Percentiles rank a stretch among this genome's conserved stretches.
Evolutionary conservation across 2,888 invertebrate genomes (phyloP).

Genomic region (Xestoiulus laeticollis): DNA sequence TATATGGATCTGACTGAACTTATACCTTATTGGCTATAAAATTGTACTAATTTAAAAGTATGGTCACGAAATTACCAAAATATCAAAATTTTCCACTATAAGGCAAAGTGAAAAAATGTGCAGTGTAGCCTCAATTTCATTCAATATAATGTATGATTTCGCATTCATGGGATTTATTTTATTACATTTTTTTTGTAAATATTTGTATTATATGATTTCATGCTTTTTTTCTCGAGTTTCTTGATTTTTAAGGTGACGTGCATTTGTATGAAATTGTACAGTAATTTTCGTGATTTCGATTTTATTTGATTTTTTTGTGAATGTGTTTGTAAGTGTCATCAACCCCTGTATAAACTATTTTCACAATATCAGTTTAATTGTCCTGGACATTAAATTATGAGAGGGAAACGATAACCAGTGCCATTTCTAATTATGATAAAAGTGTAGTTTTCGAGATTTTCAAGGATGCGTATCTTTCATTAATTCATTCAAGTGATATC

Average conservation of each 20-base stretch:
- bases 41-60: not conserved
- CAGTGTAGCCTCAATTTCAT: not conserved
- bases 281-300: not conserved
- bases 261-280: slow-evolving; percentile 18
- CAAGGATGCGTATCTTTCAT: not conserved
- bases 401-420: slow-evolving; percentile 19
- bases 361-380: not conserved
- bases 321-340: not conserved
- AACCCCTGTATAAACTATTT: slow-evolving; percentile 20
- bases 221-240: not conserved
- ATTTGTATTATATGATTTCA: slow-evolving; percentile 7
- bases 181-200: slow-evolving; percentile 8
- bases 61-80: not conserved
- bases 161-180: not conserved
- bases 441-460: not conserved
- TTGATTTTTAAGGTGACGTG: not conserved
- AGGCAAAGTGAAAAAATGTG: not conserved
- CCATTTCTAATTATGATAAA: not conserved
- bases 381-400: slow-evolving; percentile 11
- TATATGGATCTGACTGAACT: not conserved
- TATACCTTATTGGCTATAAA: too few relatives aligned
- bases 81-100: not conserved
- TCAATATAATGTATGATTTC: slow-evolving; percentile 17
- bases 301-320: not conserved
- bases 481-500: not conserved